phyloP scores from a whole-genome alignment of 2,797 vertebrate species.

The Phataginus tricuspis region DNA sequence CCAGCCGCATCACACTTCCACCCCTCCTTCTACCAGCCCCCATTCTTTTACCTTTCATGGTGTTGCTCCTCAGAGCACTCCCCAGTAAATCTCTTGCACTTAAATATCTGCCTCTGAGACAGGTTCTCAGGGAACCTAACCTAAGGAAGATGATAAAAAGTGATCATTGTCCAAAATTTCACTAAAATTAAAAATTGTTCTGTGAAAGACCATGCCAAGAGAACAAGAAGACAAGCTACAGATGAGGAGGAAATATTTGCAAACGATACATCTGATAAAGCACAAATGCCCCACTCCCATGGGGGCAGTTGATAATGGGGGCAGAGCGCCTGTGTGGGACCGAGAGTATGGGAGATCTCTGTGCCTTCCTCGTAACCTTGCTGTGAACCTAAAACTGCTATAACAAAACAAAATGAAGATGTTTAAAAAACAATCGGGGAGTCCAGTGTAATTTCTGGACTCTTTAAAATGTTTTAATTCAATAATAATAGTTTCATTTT shows the following conservation, averaged over 20 bases:
- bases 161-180: not conserved
- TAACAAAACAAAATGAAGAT: not conserved
- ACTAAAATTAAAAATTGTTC: not conserved
- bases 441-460: not conserved
- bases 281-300: not conserved
- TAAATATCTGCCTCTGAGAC: not conserved
- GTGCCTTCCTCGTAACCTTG: not conserved
- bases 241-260: not conserved
- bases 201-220: not conserved
- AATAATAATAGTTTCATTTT: not conserved
- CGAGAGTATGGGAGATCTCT: not conserved
- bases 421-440: not conserved
- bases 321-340: not conserved
- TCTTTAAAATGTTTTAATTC: not conserved
- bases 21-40: not conserved
- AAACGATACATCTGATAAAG: not conserved
- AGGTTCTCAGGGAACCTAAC: not conserved
- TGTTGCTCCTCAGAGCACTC: not conserved
- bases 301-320: not conserved
- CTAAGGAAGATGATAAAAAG: not conserved
- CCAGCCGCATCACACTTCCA: not conserved
- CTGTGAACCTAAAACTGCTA: not conserved
- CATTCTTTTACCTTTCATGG: not conserved
- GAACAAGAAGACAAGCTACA: not conserved
- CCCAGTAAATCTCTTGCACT: not conserved